These are phyloP conservation scores for Porites evermanni DNA, from an alignment of 92 coral and sea anemone species.

Conservation along the genomic window DNA sequence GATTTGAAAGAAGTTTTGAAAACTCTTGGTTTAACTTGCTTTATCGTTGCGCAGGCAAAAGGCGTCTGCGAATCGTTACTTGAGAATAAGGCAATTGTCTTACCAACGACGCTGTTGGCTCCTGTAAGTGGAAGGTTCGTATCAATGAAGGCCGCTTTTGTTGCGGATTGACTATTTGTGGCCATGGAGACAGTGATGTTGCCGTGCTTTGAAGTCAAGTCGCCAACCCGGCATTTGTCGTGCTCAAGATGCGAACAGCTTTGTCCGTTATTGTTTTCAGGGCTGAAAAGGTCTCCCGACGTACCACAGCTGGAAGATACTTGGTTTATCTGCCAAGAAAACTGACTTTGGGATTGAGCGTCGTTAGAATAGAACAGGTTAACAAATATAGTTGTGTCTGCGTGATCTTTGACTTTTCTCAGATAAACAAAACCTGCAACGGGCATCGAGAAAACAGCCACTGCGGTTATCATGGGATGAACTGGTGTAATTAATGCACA, in stretches of 20 bases:
- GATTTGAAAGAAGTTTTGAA: conserved; percentile 71
- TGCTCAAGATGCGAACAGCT: conserved; percentile 53
- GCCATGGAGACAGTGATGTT: conserved; percentile 69
- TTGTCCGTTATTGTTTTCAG: conserved; percentile 12
- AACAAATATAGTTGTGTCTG: conserved; percentile 69
- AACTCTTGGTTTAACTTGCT: conserved; percentile 62
- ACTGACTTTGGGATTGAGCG: conserved; percentile 30
- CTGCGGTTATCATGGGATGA: conserved; percentile 61
- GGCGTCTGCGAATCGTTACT: conserved; percentile 46
- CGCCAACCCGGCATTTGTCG: conserved; percentile 68
- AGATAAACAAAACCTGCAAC: conserved; percentile 88
- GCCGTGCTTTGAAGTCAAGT: conserved; percentile 66
- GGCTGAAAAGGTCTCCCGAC: conserved; percentile 57
- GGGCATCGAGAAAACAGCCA: conserved; percentile 76
- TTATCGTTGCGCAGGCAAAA: conserved; percentile 80
- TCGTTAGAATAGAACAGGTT: conserved; percentile 80
- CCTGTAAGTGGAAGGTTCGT: conserved; percentile 78
- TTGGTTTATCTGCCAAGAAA: conserved; percentile 59
- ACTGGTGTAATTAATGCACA: conserved; percentile 83
- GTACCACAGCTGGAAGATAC: conserved; percentile 39
- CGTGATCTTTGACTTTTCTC: conserved; percentile 64
- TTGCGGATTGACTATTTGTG: conserved; percentile 54
- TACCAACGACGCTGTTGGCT: conserved; percentile 68
- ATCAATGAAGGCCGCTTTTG: conserved; percentile 68
- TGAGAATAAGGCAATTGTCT: conserved; percentile 67